Conservation (phyloP, 1,140 invertebrate genomes). For the Cydia splendana region DNA sequence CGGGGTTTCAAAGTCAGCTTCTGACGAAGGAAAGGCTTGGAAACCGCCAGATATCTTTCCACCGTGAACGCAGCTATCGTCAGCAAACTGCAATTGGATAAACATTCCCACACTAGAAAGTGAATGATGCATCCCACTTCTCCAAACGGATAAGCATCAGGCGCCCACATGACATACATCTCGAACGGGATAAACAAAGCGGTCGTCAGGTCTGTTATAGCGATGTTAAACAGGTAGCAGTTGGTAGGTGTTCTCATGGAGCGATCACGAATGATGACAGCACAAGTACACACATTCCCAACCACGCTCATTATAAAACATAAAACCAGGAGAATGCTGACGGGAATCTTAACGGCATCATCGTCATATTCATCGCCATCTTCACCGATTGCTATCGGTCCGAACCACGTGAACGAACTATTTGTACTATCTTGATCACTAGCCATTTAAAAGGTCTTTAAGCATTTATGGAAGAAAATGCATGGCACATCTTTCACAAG, state of each 20-base stretch:
- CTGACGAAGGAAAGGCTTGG: constrained; percentile 87
- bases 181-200: constrained; percentile 89
- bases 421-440: constrained; percentile 34
- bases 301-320: constrained; percentile 92
- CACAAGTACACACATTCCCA: constrained; percentile 95
- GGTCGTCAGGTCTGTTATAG: constrained; percentile 94
- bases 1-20: constrained; percentile 90
- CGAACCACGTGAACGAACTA: constrained; percentile 45
- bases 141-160: constrained; percentile 92
- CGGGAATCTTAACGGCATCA: constrained; percentile 85
- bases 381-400: constrained; percentile 47
- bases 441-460: constrained; percentile 1
- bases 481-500: constrained; percentile 17
- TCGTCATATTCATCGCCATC: constrained; percentile 79
- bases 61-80: constrained; percentile 91
- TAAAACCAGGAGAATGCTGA: constrained; percentile 87
- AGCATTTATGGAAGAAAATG: neutral
- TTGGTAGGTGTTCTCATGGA: constrained; percentile 95
- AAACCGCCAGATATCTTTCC: constrained; percentile 89
- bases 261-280: constrained; percentile 94
- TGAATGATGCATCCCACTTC: constrained; percentile 91
- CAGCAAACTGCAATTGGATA: constrained; percentile 95
- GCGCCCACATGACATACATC: constrained; percentile 91
- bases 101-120: constrained; percentile 91
- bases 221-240: constrained; percentile 95